These are phyloP conservation scores for Tokudaia tokunoshimensis DNA, from an alignment of 2,797 vertebrate species.

Conservation along the genomic window DNA sequence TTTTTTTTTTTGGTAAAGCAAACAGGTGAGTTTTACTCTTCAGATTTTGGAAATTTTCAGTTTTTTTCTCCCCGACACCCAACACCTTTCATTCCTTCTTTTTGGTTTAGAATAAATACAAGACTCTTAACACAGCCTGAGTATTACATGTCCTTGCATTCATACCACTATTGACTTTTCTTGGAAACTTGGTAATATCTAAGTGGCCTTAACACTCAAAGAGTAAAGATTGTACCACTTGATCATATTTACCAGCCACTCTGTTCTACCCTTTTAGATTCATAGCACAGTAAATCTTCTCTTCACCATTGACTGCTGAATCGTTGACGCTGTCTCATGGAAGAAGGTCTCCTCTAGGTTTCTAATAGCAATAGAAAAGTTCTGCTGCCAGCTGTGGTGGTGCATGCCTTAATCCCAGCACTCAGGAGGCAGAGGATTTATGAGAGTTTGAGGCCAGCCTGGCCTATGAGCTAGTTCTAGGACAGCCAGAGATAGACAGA, in stretches of 20 bases:
- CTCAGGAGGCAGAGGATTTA: not conserved
- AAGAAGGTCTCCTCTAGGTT: constrained; percentile 40
- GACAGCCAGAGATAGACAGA: not conserved
- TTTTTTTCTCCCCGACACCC: not conserved
- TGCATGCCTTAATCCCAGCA: not conserved
- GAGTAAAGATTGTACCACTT: constrained; percentile 29
- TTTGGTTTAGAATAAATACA: constrained; percentile 36
- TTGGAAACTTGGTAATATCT: constrained; percentile 52
- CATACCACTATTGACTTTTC: constrained; percentile 11
- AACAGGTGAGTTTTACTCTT: constrained; percentile 44
- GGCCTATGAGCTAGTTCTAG: not conserved
- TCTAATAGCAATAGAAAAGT: constrained; percentile 63
- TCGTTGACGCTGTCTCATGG: constrained; percentile 28
- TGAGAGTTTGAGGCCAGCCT: not conserved
- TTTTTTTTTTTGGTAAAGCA: constrained; percentile 58
- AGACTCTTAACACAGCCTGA: not conserved
- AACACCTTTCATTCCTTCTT: not conserved
- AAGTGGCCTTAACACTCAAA: not conserved
- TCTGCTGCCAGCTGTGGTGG: not conserved
- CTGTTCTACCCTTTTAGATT: not conserved
- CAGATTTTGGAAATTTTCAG: not conserved
- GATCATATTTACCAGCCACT: not conserved
- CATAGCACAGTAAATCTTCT: not conserved
- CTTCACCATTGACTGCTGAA: constrained; percentile 34
- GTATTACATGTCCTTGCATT: constrained; percentile 8